Percentiles rank a stretch among this genome's conserved stretches.
Evolutionary conservation across 53 echinoderm and acorn worm genomes (phyloP).

Genomic region (Mesocentrotus franciscanus): DNA sequence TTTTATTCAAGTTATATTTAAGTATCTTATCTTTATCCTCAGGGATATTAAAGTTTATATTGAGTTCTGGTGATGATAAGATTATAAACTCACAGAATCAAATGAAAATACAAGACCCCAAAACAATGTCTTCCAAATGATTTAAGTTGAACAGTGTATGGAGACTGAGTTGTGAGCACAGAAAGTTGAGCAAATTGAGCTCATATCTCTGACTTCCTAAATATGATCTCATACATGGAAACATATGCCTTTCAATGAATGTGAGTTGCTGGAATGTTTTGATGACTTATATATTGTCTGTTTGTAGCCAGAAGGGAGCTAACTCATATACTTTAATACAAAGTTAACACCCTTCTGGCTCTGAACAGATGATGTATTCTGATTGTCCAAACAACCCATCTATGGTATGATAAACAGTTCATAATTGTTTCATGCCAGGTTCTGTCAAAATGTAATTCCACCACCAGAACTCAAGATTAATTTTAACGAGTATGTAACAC

Average conservation of each 20-base stretch:
- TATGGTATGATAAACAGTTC: not conserved
- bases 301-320: too few relatives aligned
- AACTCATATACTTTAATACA: too few relatives aligned
- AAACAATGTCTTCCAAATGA: not conserved
- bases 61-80: not conserved
- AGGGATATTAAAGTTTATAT: not conserved
- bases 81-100: not conserved
- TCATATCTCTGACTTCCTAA: not conserved
- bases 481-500: not conserved
- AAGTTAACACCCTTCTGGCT: too few relatives aligned
- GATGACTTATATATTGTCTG: not conserved
- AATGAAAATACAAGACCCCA: not conserved
- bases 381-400: not conserved
- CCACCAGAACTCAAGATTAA: not conserved
- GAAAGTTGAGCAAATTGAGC: not conserved
- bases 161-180: not conserved
- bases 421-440: not conserved
- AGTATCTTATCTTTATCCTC: conserved; percentile 1
- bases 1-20: not conserved
- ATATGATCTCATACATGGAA: not conserved
- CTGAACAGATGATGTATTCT: not conserved
- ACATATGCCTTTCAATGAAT: not conserved
- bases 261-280: not conserved
- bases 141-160: not conserved
- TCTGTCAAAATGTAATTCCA: not conserved